These are phyloP conservation scores for Etheostoma cragini DNA, from an alignment of 2,113 vertebrate genomes.

Conservation along the genomic window DNA sequence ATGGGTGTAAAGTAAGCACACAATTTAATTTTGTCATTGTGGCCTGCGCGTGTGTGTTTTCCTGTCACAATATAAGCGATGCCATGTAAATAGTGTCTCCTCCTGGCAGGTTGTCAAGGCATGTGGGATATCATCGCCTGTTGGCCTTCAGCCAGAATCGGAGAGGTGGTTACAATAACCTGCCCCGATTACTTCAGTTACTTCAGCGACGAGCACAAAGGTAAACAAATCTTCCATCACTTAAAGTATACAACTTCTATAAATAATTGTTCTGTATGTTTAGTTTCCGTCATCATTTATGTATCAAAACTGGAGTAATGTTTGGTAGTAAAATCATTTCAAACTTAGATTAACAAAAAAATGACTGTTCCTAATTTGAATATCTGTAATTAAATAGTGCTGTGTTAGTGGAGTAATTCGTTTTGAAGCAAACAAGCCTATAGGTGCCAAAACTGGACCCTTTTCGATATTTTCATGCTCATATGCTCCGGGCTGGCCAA, in stretches of 20 bases:
- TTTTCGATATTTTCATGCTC: not conserved
- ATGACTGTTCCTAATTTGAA: not conserved
- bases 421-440: not conserved
- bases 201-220: conserved; percentile 84
- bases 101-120: conserved; percentile 86
- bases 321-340: not conserved
- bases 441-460: not conserved
- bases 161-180: conserved; percentile 86
- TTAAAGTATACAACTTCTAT: not conserved
- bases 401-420: not conserved
- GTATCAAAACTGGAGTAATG: not conserved
- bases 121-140: conserved; percentile 94
- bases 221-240: conserved; percentile 46
- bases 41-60: not conserved
- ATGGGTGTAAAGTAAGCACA: not conserved
- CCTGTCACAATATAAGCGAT: not conserved
- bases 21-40: conserved; percentile 10
- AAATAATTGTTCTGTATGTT: not conserved
- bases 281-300: not conserved
- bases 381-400: not conserved
- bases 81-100: conserved; percentile 30
- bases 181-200: conserved; percentile 89
- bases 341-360: not conserved
- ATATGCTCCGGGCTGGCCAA: not conserved
- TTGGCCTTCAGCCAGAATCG: conserved; percentile 89